Evolutionary conservation across 2,797 vertebrate genomes (phyloP), one percentile per base, ranked within the genome.

Genomic region (Saxicola maurus): DNA sequence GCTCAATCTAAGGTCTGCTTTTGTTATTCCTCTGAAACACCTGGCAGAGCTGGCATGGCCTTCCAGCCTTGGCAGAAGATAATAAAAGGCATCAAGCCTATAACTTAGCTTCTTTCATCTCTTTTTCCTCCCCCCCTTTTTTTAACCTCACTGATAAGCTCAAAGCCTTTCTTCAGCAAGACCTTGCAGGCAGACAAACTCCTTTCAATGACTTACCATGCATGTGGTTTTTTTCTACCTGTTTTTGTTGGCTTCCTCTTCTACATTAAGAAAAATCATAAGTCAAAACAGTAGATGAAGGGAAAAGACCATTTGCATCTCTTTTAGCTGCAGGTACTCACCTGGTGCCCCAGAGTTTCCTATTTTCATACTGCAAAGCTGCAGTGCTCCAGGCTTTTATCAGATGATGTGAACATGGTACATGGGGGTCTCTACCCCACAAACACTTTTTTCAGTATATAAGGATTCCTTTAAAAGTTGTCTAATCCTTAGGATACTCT

Each of bases 111-210:
- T 60, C 86, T 89, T 89, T 91, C 69, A 87, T 93, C 31, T 75
- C 64, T 69, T 48, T 33, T 75, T 73, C 1, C 1, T 4, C 20
- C 9, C 7, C 0, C 0, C 1, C 1, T 0, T 2, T 8, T 25
- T 78, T 43, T 31, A 49, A 61, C 28, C 43, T 64, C 45, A 25
- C 49, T 35, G 57, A 52, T 77, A 60, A 91, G 17, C 69, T 67
- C 79, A 79, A 86, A 82, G 49, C 37, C 24, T 87, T 87, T 77
- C 27, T 79, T 46, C 65, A 49, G 64, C 81, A 72, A 62, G 62
- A 62, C 17, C 56, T 59, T 52, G 43, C 40, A 72, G 73, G 69
- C 82, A 86, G 65, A 20, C 16, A 73, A 81, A 56, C 0, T 2
- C 48, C 30, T 86, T 65, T 55, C 61, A 31, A 1, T 53, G 24